Base-by-base conservation (phyloP, 92 coral and sea anemone species). In the Epizoanthus illoricatus region DNA sequence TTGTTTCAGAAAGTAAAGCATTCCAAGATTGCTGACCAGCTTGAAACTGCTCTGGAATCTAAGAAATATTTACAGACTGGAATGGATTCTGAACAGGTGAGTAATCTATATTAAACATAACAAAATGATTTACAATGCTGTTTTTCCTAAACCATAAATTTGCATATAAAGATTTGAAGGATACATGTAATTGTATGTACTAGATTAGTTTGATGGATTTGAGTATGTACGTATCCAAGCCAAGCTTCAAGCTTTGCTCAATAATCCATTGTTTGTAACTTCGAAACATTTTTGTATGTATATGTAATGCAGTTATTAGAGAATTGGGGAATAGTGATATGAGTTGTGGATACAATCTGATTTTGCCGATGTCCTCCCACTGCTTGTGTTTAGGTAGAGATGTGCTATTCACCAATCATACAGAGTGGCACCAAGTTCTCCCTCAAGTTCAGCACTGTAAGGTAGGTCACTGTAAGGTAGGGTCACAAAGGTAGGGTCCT, bases 361-460 rank as follows among this genome's bases (percentile, higher is more conserved):
- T 16, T 18, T 63, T 68, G n/a, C 3, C 0, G 6, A 28, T 23
- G 47, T 74, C 28, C 63, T 57, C 68, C 13, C 21, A n/a, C 75
- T 42, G 49, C 19, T 56, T 75, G 54, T 64, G 19, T 78, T 8
- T 15, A 93, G 92, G 97, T 92, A 62, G 99, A 93, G 87, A 97
- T 97, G 99, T 97, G 99, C 73, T 97, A 91, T 84, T 90, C 95
- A 4, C 99, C 99, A 12, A 97, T 97, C 70, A 86, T 97, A 17
- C 99, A 97, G 81, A 97, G 99, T 91, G 99, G 99, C 3, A 94
- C 92, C 17, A 97, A 91, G 54, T 97, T 93, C 79, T 86, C 98
- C n/a, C 92, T 97, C n/a, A 97, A 94, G 78, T 97, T 97, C 87
- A 97, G 98, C 85, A 88, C 98, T 1, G 89, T 92, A 45, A 97